phyloP scores from a whole-genome alignment of 2,797 vertebrate genomes.

The Cetoscarus ocellatus region DNA sequence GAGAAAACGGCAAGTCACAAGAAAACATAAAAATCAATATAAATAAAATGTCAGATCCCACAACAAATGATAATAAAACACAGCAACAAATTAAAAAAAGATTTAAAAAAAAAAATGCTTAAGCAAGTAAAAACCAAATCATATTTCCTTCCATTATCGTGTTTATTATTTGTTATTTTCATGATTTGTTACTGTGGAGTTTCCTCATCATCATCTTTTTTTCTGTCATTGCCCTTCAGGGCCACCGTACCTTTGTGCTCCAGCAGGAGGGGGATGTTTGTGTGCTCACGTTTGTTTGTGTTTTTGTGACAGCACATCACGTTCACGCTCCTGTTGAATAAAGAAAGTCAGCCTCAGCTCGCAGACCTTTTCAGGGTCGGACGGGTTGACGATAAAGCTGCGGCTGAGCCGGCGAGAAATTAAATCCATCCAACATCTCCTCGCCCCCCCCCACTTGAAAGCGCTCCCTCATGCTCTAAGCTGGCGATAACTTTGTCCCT shows the following conservation, averaged over 20 bases:
- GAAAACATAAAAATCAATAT: too few relatives aligned
- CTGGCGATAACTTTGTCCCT: conserved; percentile 79
- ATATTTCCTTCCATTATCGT: too few relatives aligned
- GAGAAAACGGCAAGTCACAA: too few relatives aligned
- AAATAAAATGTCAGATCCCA: too few relatives aligned
- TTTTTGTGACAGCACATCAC: conserved; percentile 5
- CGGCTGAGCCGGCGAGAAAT: conserved; percentile 69
- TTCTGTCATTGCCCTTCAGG: too few relatives aligned
- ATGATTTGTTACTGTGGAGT: too few relatives aligned
- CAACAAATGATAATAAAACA: too few relatives aligned
- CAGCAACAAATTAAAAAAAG: too few relatives aligned
- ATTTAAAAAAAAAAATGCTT: too few relatives aligned
- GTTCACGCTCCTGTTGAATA: conserved; percentile 39
- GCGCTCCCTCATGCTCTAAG: conserved; percentile 70
- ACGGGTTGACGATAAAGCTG: conserved; percentile 62
- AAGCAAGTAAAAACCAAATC: too few relatives aligned
- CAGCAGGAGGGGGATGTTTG: not conserved
- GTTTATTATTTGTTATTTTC: too few relatives aligned
- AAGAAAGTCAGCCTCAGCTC: conserved; percentile 49
- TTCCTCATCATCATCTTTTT: too few relatives aligned
- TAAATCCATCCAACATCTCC: conserved; percentile 76
- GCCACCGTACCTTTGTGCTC: conserved; percentile 8
- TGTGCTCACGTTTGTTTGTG: conserved; percentile 26
- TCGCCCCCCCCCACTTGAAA: conserved; percentile 60
- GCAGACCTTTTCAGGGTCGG: conserved; percentile 56